Evolutionary conservation across 2,888 invertebrate species (phyloP).

Genomic region (Chironomus tentans): DNA sequence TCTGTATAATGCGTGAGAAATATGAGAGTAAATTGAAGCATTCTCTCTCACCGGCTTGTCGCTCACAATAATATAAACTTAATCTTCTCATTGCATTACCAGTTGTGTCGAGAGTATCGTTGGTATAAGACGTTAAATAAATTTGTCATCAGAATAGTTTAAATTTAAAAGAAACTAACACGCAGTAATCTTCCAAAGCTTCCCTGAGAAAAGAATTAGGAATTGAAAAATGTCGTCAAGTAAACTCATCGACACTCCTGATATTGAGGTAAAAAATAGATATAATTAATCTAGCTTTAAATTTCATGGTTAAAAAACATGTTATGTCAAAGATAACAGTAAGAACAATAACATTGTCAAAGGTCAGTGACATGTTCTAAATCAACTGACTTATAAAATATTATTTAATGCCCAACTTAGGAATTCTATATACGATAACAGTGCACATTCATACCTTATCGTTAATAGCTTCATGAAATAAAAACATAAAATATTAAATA

Average conservation of each 20-base stretch:
- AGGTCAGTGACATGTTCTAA: background rate
- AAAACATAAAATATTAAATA: background rate
- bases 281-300: no score
- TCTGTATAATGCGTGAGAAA: no score
- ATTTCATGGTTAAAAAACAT: background rate
- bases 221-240: background rate
- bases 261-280: slow-evolving; percentile 18
- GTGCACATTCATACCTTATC: background rate
- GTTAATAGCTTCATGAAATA: background rate
- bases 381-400: background rate
- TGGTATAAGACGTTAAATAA: background rate
- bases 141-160: background rate
- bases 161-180: background rate
- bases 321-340: background rate
- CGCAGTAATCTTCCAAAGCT: background rate
- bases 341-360: background rate
- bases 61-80: no score
- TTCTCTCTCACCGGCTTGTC: no score
- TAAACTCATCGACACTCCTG: slow-evolving; percentile 2
- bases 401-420: background rate
- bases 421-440: background rate
- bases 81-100: background rate
- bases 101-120: background rate
- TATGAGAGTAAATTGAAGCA: no score
- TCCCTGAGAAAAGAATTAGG: background rate